A percentile compares a stretch with the other conserved stretches of the same genome.
Evolutionary conservation across 2,797 vertebrate genomes (phyloP).

Genomic region (Rhabdophis nuchalis): DNA sequence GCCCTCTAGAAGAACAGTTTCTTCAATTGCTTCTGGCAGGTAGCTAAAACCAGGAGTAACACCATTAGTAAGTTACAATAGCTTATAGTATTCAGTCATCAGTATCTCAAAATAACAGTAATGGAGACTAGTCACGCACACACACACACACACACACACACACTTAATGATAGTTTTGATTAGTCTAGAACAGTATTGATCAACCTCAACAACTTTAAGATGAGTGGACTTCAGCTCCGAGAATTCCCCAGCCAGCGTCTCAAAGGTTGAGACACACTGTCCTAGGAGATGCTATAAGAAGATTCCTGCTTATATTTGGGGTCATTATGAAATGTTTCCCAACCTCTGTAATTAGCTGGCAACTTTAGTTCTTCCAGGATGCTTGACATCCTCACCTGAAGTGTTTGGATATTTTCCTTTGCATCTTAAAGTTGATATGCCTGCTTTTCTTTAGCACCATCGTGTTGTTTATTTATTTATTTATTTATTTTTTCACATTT

Average conservation of each 20-base stretch:
- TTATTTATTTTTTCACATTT: too few relatives aligned
- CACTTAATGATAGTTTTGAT: not conserved
- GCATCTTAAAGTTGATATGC: not conserved
- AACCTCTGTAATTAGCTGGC: not conserved
- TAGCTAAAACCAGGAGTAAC: not conserved
- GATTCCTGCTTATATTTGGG: not conserved
- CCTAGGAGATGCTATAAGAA: not conserved
- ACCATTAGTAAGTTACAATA: not conserved
- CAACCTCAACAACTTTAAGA: not conserved
- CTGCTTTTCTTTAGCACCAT: not conserved
- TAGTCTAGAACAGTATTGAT: not conserved
- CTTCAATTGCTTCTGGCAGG: not conserved
- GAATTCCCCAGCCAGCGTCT: not conserved
- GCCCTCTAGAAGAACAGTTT: not conserved
- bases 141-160: too few relatives aligned
- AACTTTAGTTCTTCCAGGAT: not conserved
- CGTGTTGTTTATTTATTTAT: too few relatives aligned
- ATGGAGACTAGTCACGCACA: not conserved
- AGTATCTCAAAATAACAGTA: not conserved
- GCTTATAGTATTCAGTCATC: not conserved
- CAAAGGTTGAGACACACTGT: not conserved
- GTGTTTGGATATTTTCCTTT: not conserved
- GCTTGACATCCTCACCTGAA: not conserved
- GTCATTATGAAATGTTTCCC: not conserved
- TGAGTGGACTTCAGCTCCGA: not conserved